Percentiles rank a stretch among this genome's conserved stretches.
Conservation (phyloP, 2,113 vertebrate species). For the Gnathonemus longibarbis region DNA sequence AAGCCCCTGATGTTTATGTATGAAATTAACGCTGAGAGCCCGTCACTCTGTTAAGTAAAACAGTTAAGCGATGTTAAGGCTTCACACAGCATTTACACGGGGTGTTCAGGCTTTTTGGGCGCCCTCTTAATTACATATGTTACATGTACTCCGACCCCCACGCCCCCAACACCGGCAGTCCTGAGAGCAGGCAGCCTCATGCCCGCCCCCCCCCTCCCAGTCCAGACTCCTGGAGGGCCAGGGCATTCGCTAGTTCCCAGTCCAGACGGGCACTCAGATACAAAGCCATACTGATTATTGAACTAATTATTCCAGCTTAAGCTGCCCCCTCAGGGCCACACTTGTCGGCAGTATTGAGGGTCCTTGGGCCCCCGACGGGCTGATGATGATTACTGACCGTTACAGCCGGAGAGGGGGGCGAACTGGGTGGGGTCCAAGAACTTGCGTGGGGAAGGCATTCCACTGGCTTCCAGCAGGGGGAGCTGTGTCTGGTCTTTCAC, state of each 20-base stretch:
- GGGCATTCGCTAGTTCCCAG: neutral
- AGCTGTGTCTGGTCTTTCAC: slow-evolving; percentile 72
- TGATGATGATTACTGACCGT: slow-evolving; percentile 56
- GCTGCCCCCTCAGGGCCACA: neutral
- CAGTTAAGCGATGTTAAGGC: neutral
- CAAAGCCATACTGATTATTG: neutral
- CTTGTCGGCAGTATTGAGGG: neutral
- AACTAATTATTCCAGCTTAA: neutral
- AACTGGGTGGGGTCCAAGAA: slow-evolving; percentile 82
- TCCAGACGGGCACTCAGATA: neutral
- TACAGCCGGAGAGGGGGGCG: slow-evolving; percentile 63
- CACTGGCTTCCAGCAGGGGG: slow-evolving; percentile 76
- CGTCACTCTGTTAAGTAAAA: neutral
- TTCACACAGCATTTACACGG: neutral
- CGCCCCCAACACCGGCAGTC: neutral
- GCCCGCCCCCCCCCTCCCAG: neutral
- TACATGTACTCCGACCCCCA: neutral
- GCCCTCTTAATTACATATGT: neutral
- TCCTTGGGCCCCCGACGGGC: neutral
- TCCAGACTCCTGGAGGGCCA: neutral
- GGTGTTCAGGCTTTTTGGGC: neutral
- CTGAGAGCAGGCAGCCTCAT: neutral
- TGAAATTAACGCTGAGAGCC: neutral
- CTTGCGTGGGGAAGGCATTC: slow-evolving; percentile 82
- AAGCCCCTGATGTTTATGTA: slow-evolving; percentile 4